These are phyloP conservation scores for Pangasius sanitwongsei DNA, from an alignment of 2,797 vertebrate genomes.

Conservation along the genomic window DNA sequence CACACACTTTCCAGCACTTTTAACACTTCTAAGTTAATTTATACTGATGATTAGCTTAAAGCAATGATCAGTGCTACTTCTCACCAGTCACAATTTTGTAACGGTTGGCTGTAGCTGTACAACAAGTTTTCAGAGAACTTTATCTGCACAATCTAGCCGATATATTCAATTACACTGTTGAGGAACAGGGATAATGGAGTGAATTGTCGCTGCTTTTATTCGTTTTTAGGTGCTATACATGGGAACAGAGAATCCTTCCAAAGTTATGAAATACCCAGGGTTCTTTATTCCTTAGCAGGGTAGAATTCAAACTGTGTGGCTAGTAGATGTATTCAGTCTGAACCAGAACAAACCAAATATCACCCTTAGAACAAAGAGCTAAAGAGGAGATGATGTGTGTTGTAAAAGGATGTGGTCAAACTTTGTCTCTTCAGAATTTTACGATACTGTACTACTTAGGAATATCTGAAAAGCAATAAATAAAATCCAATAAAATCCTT, in stretches of 20 bases:
- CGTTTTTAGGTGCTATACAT: not conserved
- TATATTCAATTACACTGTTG: not conserved
- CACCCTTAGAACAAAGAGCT: not conserved
- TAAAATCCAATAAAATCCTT: not conserved
- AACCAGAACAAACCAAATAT: not conserved
- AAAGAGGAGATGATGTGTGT: not conserved
- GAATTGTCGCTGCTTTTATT: not conserved
- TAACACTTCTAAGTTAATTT: not conserved
- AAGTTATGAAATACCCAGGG: not conserved
- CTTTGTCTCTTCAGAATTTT: not conserved
- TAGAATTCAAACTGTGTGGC: not conserved
- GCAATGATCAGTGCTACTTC: not conserved
- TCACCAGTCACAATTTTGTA: not conserved
- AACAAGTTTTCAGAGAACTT: not conserved
- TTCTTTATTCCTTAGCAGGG: not conserved
- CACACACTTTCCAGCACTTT: not conserved
- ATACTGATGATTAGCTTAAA: not conserved
- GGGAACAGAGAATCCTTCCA: too few species aligned
- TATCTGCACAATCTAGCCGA: not conserved
- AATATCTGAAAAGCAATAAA: conserved; percentile 2
- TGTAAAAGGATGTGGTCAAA: not conserved
- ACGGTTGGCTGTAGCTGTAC: too few species aligned
- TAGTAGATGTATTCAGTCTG: not conserved
- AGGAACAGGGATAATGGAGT: not conserved
- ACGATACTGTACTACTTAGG: not conserved